Evolutionary conservation across 2,888 invertebrate genomes (phyloP).

Genomic region (Erebia epiphron): DNA sequence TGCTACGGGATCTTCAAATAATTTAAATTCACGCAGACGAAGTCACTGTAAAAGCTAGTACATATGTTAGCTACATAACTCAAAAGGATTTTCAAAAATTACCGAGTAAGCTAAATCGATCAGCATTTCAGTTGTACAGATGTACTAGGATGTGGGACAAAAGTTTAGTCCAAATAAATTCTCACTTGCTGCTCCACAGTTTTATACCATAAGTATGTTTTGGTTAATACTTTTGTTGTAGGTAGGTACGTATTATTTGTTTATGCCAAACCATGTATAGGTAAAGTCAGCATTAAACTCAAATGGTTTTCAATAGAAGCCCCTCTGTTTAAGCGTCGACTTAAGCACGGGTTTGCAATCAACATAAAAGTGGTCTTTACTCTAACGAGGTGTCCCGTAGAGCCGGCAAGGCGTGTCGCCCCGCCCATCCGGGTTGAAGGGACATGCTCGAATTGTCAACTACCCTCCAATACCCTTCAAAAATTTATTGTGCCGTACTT

Average conservation of each 20-base stretch:
- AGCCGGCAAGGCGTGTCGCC: conserved; percentile 58
- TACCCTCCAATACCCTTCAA: conserved; percentile 51
- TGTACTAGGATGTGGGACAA: too few relatives aligned
- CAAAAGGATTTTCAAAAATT: too few relatives aligned
- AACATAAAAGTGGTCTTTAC: conserved; percentile 38
- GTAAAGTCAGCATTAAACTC: conserved; percentile 12
- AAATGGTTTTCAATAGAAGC: conserved; percentile 30
- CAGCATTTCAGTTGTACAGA: too few relatives aligned
- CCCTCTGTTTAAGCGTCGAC: conserved; percentile 29
- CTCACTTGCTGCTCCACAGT: too few relatives aligned
- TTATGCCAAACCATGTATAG: not conserved
- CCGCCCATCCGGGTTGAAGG: conserved; percentile 64
- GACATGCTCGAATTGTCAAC: conserved; percentile 61
- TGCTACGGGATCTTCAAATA: too few relatives aligned
- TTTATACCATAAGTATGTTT: too few relatives aligned
- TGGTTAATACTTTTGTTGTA: too few relatives aligned
- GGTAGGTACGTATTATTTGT: not conserved
- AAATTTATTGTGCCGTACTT: conserved; percentile 34
- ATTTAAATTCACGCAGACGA: too few relatives aligned
- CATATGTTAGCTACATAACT: too few relatives aligned
- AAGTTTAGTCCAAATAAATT: too few relatives aligned
- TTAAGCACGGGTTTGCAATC: conserved; percentile 41
- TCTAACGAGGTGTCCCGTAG: conserved; percentile 64
- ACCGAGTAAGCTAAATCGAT: too few relatives aligned
- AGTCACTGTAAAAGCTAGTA: too few relatives aligned